Base-by-base conservation (phyloP, 2,113 vertebrate genomes). In the Apteryx owenii region DNA sequence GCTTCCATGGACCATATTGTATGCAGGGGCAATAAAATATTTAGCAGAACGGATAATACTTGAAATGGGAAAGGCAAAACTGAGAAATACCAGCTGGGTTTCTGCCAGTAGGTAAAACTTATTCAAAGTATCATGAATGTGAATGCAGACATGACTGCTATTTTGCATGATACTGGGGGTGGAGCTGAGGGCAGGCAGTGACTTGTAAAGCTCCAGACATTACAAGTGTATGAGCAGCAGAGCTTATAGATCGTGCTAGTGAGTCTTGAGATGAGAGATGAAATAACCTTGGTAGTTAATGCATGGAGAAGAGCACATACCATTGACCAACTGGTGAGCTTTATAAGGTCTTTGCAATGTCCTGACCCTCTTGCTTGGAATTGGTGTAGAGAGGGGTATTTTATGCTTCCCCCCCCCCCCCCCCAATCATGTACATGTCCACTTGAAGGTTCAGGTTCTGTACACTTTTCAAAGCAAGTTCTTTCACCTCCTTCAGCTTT, bases 151-250 rank as follows among this genome's bases (percentile, higher is more conserved):
- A 48, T 5, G 15, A 7, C 26, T 4, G 33, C 33, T 61, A 0
- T 12, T 85, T 38, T 38, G 44, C 10, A 2, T 8, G 38, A 10
- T 26, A 5, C 16, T 31, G 3, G 21, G 20, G 26, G 16, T 22
- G 19, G n/a, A 42, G n/a, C 50, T 58, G 89, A 12, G 25, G 60
- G 5, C 25, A 21, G 23, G 51, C 42, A 56, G 23, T 9, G 25
- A 18, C 36, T 21, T 20, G 40, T 48, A 50, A 50, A 8, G 28
- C 18, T 38, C 10, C 21, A 17, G 40, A n/a, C 40, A 17, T 18
- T 12, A 15, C 5, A 9, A 11, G 19, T n/a, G 7, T 3, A 2
- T 0, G 5, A 42, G 23, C 50, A n/a, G 23, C n/a, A 50, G 2
- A 20, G 40, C 26, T 40, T 4, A 21, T 33, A 33, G 2, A 36